Base-by-base conservation (phyloP, 2,888 invertebrate species). In the Philereme vetulata region DNA sequence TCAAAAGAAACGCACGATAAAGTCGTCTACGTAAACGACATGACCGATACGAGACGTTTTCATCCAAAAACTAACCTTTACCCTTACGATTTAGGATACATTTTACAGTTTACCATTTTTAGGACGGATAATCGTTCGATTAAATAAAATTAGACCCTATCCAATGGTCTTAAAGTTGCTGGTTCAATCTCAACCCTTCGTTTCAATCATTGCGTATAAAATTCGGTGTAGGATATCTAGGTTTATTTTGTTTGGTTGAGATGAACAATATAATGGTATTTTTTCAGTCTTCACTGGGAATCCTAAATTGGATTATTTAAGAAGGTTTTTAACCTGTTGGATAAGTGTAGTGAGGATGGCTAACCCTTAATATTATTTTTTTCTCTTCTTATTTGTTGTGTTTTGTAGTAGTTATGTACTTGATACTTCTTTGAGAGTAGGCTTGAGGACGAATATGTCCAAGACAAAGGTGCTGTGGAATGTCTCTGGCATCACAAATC, bases 151-250 rank as follows among this genome's bases (percentile, higher is more conserved):
- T 51, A 51, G 34, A 51, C 64, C 58, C 55, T 70, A 61, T 51
- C n/a, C 32, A 38, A 6, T 47, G 5, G 38, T 21, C 10, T 54
- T 62, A 67, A 42, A 54, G 46, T 44, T 45, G 6, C 33, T 43
- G 48, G 6, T 38, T 56, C 40, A 60, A 57, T 44, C 64, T 56
- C 36, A 62, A 57, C 46, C 64, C 62, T 65, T 51, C 60, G 65
- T 71, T 69, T 71, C 68, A 68, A 71, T 71, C 67, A 67, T 67
- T 64, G 59, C 55, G 65, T 60, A 65, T 62, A 64, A 70, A 68
- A 71, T 66, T 67, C 54, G 50, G 52, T 46, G 45, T 43, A 57
- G 42, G 51, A 34, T 46, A 53, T 65, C 62, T 67, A 65, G 64
- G 66, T 65, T 68, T 67, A 65, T 65, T 68, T 65, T 60, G 56